Percentiles rank a stretch among this genome's conserved stretches.
Evolutionary conservation across 2,888 invertebrate species (phyloP).

Genomic region (Epinotia nisella): DNA sequence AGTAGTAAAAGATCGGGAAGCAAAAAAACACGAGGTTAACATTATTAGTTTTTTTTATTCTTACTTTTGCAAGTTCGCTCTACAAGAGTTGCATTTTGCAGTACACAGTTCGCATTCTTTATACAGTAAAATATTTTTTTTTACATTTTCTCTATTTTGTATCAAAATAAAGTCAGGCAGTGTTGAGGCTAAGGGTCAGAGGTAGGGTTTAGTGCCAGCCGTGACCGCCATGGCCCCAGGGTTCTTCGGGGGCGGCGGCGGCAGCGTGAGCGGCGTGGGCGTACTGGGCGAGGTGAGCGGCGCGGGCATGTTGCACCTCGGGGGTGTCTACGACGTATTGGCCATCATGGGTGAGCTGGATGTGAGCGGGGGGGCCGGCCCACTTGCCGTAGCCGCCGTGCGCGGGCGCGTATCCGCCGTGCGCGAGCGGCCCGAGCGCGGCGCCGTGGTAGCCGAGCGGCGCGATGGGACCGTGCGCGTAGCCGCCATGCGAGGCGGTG

Average conservation of each 20-base stretch:
- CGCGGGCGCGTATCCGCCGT: conserved; percentile 60
- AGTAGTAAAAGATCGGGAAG: background rate
- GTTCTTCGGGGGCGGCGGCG: conserved; percentile 76
- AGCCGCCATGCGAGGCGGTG: conserved; percentile 57
- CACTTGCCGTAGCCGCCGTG: conserved; percentile 77
- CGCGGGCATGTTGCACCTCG: conserved; percentile 80
- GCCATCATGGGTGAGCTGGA: conserved; percentile 81
- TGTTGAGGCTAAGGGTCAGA: conserved; percentile 62
- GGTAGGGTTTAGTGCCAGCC: conserved; percentile 78
- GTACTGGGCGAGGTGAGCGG: conserved; percentile 75
- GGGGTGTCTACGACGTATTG: conserved; percentile 82
- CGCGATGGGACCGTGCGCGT: conserved; percentile 40
- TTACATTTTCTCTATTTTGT: conserved; percentile 73
- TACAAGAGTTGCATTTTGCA: conserved; percentile 74
- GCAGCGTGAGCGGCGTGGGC: conserved; percentile 78
- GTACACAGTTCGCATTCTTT: conserved; percentile 77
- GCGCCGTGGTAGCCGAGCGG: conserved; percentile 38
- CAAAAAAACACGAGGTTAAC: conserved; percentile 55
- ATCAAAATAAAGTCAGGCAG: conserved; percentile 75
- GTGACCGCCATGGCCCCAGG: conserved; percentile 70
- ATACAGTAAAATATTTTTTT: conserved; percentile 75
- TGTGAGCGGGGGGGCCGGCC: conserved; percentile 78
- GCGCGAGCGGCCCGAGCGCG: conserved; percentile 41
- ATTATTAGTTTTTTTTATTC: conserved; percentile 76
- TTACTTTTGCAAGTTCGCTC: conserved; percentile 79